Conservation (phyloP, 2,113 vertebrate genomes). For the Cyanoderma ruficeps region DNA sequence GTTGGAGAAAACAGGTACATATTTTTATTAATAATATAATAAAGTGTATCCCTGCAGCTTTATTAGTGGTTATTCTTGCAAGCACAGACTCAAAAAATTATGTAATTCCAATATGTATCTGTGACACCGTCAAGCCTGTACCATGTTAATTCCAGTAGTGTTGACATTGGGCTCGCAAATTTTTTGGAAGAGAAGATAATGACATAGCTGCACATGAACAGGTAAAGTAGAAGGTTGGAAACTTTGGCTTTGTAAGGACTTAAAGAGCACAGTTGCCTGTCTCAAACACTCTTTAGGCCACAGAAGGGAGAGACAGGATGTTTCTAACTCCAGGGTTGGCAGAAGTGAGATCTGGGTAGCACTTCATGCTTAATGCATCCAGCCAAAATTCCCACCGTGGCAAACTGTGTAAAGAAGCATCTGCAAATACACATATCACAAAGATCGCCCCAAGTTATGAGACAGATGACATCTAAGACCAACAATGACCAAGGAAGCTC, state of each 20-base stretch:
- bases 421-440: not conserved
- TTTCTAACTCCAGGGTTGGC: not conserved
- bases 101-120: not conserved
- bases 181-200: not conserved
- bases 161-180: not conserved
- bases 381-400: not conserved
- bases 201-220: accelerated
- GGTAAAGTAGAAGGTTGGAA: not conserved
- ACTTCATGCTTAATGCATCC: not conserved
- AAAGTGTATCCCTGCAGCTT: not conserved
- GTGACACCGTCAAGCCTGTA: not conserved
- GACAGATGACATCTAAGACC: not conserved
- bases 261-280: not conserved
- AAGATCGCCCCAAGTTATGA: too few species aligned
- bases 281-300: not conserved
- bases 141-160: not conserved
- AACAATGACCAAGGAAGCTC: not conserved
- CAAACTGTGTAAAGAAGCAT: not conserved
- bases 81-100: not conserved
- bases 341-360: not conserved
- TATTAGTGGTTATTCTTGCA: not conserved
- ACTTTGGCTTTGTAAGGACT: not conserved
- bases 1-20: not conserved
- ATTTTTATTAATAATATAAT: not conserved
- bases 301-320: not conserved